Conservation (phyloP, 2,888 invertebrate species). For the Xestia c-nigrum region DNA sequence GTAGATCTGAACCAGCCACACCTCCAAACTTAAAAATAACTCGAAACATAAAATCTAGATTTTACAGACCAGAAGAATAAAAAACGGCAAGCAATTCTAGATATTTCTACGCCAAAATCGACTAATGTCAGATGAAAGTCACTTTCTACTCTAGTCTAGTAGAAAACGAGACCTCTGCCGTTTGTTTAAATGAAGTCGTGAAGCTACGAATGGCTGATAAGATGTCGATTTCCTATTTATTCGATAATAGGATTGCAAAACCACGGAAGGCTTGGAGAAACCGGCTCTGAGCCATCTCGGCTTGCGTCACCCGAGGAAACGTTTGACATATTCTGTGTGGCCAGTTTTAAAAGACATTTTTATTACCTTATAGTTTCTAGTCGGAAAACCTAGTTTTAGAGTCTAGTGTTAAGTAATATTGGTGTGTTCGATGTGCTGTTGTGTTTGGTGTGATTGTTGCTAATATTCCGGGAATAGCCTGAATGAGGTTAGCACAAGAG, state of each 20-base stretch:
- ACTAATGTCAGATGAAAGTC: conserved; percentile 4
- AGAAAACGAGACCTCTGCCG: conserved; percentile 11
- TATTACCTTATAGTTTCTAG: neutral
- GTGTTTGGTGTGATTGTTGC: too few species aligned
- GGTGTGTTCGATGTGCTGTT: too few species aligned
- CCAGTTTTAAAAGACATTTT: conserved; percentile 45
- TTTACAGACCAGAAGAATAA: neutral
- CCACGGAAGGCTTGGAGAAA: conserved; percentile 78
- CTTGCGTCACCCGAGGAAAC: conserved; percentile 72
- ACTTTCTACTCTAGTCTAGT: conserved; percentile 43
- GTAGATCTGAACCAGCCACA: neutral
- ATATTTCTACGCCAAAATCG: conserved; percentile 9
- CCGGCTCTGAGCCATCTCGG: conserved; percentile 66
- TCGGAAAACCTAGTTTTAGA: neutral
- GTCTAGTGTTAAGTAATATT: neutral
- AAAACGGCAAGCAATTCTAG: conserved; percentile 1
- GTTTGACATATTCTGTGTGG: conserved; percentile 66
- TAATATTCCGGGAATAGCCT: too few species aligned
- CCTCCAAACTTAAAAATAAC: neutral
- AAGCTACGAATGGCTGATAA: conserved; percentile 62
- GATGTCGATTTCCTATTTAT: conserved; percentile 69
- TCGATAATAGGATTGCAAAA: conserved; percentile 76
- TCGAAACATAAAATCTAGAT: neutral
- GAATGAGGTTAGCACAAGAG: too few species aligned
- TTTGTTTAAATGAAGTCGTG: conserved; percentile 44